These are phyloP conservation scores for Mustelus asterias DNA, from an alignment of 2,113 vertebrate species.

Conservation along the genomic window DNA sequence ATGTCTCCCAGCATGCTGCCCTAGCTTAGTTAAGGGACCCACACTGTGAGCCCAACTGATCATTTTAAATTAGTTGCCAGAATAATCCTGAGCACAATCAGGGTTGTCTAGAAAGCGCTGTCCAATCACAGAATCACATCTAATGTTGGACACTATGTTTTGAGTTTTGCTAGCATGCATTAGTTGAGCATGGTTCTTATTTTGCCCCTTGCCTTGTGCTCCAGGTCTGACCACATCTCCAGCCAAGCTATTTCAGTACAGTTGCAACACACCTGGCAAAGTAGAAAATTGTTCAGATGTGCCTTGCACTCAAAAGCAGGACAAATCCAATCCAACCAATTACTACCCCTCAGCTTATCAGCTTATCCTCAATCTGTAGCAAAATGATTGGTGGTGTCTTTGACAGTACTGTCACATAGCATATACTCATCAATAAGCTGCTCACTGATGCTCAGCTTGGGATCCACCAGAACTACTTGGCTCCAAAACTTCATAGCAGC, in stretches of 20 bases:
- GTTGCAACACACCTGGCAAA: neutral
- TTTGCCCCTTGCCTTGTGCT: too few relatives aligned
- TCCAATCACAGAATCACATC: too few relatives aligned
- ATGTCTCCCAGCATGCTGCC: too few relatives aligned
- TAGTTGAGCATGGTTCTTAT: too few relatives aligned
- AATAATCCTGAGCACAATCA: too few relatives aligned
- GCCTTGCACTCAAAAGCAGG: neutral
- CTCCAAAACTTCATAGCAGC: neutral
- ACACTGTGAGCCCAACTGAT: too few relatives aligned
- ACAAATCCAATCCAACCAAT: neutral
- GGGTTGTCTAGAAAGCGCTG: too few relatives aligned
- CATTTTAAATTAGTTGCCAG: too few relatives aligned
- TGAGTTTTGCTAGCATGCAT: too few relatives aligned
- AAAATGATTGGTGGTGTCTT: neutral
- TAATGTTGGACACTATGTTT: too few relatives aligned
- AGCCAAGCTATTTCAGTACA: neutral
- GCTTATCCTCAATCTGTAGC: neutral
- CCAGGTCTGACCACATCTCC: too few relatives aligned
- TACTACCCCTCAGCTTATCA: neutral
- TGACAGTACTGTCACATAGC: neutral
- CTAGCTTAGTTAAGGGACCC: too few relatives aligned
- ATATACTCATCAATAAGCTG: neutral
- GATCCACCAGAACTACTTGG: neutral
- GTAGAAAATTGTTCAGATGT: neutral
- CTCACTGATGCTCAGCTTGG: neutral